Base-by-base conservation (phyloP, 2,113 vertebrate species). In the Cranoglanis bouderius region DNA sequence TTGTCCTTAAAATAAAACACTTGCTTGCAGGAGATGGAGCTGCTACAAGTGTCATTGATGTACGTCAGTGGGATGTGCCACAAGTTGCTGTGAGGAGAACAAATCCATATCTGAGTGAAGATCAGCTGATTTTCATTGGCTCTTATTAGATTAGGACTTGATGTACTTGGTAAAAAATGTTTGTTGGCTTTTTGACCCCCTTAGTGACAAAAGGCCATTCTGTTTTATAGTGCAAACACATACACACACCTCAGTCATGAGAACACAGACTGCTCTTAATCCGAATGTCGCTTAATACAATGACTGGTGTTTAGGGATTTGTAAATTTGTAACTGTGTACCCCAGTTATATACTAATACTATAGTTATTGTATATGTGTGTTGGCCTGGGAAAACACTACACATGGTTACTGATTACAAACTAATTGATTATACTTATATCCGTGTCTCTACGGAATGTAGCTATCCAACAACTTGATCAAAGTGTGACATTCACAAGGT, bases 11-110 rank as follows among this genome's bases (percentile, higher is more conserved):
- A 93, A 87, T 95, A 94, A 90, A 95, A 96, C 26, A 95, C 85
- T 29, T 94, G 93, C 91, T 91, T 92, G 88, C 96, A 97, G 59
- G 91, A 89, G 9, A 87, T 85, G 51, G 65, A 85, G 83, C 90
- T 90, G 89, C 94, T 96, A 92, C 96, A 97, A 91, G 87, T 96
- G 92, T 96, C 95, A 51, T 95, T 97, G 35, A 96, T 92, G 13
- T 97, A 99, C 0, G 96, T 97, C 85, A 99, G 95, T 82, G 98
- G 98, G 92, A 99, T 96, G 90, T 97, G 94, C 98, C 98, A 99
- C 86, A 97, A 88, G 88, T 94, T 95, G 80, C 96, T 97, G 92
- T 53, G 57, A 0, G 21, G 6, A 90, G 7, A 90, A 53, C 0
- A 89, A 53, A 82, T 18, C 6, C 59, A 81, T 29, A 13, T 53